phyloP scores from a whole-genome alignment of 2,113 vertebrate species.

The Sturnira hondurensis region DNA sequence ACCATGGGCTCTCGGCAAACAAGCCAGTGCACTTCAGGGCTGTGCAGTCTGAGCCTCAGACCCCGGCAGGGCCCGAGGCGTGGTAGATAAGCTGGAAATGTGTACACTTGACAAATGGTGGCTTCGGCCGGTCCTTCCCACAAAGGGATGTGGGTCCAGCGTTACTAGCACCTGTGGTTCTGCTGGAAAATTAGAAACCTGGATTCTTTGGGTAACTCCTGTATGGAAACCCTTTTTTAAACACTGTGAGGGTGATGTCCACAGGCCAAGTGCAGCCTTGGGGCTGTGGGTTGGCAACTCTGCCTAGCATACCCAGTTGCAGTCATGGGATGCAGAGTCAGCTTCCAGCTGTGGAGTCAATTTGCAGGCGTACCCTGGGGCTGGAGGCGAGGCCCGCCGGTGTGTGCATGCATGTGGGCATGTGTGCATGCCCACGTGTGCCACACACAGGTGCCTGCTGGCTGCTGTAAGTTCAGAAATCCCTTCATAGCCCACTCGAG shows the following conservation, averaged over 20 bases:
- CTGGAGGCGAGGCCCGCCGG: not conserved
- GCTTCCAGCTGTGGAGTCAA: not conserved
- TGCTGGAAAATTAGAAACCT: not conserved
- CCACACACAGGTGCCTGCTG: too few species aligned
- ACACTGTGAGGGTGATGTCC: not conserved
- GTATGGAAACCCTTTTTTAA: not conserved
- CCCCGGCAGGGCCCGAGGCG: not conserved
- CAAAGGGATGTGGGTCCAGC: too few species aligned
- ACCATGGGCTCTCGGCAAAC: not conserved
- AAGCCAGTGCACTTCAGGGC: too few species aligned
- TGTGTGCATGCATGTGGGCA: not conserved
- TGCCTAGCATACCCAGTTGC: not conserved
- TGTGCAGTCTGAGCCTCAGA: not conserved
- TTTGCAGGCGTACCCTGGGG: not conserved
- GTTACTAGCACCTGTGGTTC: not conserved
- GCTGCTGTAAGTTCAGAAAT: not conserved
- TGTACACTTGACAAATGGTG: rapidly evolving
- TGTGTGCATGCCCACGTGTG: not conserved
- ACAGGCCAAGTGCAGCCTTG: not conserved
- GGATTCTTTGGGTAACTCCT: not conserved
- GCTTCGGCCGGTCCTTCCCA: not conserved
- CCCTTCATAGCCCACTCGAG: not conserved
- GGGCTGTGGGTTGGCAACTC: not conserved
- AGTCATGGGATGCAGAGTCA: not conserved
- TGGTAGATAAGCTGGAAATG: not conserved